These are phyloP conservation scores for Carposina sasakii DNA, from an alignment of 1,140 invertebrate species.

Conservation along the genomic window DNA sequence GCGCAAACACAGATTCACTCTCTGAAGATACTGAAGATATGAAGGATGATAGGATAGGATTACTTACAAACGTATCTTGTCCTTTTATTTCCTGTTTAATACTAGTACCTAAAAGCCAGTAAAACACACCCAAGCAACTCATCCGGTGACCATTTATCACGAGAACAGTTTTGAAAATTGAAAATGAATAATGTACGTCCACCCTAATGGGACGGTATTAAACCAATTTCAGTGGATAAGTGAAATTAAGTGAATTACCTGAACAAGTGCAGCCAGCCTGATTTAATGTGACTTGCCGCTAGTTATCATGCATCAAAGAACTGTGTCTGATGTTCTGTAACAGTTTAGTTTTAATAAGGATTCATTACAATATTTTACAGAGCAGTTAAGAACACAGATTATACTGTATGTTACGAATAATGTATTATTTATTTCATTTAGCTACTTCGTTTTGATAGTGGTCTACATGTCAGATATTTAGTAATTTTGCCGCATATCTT, in stretches of 20 bases:
- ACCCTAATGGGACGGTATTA: constrained; percentile 40
- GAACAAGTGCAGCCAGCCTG: constrained; percentile 44
- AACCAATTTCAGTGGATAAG: constrained; percentile 44
- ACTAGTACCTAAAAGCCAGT: too few species aligned
- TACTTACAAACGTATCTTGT: too few species aligned
- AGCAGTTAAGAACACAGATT: constrained; percentile 30
- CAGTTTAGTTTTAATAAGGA: constrained; percentile 63
- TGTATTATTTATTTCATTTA: neutral
- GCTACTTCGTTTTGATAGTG: neutral
- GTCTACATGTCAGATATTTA: too few species aligned
- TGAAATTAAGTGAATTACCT: constrained; percentile 58
- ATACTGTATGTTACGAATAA: neutral
- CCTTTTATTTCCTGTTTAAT: too few species aligned
- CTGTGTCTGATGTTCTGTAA: constrained; percentile 40
- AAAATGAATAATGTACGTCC: constrained; percentile 43
- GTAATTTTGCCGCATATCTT: too few species aligned
- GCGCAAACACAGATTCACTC: too few species aligned
- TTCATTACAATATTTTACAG: constrained; percentile 47
- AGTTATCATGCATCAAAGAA: constrained; percentile 65
- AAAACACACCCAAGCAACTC: neutral
- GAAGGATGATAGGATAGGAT: too few species aligned
- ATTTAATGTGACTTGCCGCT: constrained; percentile 57
- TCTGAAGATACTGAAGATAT: too few species aligned
- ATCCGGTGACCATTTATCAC: constrained; percentile 31
- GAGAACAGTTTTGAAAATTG: constrained; percentile 11